These are phyloP conservation scores for Atethmia centrago DNA, from an alignment of 2,888 invertebrate genomes.

Conservation along the genomic window DNA sequence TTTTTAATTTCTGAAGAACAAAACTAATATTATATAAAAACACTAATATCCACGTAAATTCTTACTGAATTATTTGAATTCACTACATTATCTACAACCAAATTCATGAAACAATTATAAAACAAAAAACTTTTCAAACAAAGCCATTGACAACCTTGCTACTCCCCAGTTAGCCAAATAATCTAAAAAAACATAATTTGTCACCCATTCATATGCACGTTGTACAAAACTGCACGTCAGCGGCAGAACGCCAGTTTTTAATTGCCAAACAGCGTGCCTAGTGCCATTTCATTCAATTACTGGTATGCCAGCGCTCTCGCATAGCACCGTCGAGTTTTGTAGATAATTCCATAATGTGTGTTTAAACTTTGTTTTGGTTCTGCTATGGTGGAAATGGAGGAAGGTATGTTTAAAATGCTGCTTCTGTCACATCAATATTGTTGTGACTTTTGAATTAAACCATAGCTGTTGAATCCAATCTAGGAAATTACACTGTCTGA, in stretches of 20 bases:
- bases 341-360: constrained; percentile 49
- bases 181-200: constrained; percentile 49
- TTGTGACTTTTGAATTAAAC: neutral
- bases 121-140: constrained; percentile 19
- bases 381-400: neutral
- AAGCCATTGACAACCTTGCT: constrained; percentile 14
- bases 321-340: constrained; percentile 48
- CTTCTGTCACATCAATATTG: neutral
- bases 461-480: neutral
- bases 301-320: constrained; percentile 53
- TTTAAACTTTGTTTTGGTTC: constrained; percentile 47
- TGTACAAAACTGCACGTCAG: constrained; percentile 53
- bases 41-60: neutral
- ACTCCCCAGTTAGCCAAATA: constrained; percentile 26
- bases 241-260: constrained; percentile 70
- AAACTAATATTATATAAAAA: neutral
- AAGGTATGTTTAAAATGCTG: neutral
- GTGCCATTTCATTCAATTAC: constrained; percentile 75
- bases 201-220: constrained; percentile 48
- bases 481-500: constrained; percentile 2
- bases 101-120: neutral
- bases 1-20: neutral
- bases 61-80: neutral
- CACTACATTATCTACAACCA: neutral
- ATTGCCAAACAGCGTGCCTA: constrained; percentile 72